Base-by-base conservation (phyloP, 2,113 vertebrate genomes). In the Thamnophis sirtalis region DNA sequence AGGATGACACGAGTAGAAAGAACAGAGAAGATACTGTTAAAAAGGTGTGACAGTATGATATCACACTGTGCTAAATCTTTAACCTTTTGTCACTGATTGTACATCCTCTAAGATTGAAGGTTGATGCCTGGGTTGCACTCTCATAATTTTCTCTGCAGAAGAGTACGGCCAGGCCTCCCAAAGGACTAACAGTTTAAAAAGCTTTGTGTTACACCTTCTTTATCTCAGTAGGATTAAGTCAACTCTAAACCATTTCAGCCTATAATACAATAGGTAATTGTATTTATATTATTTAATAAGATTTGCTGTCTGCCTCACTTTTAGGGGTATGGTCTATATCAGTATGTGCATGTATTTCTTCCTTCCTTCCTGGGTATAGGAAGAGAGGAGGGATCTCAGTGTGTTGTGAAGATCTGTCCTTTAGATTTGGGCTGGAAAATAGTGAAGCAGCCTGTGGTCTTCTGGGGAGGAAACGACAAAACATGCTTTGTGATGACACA, bases 111-210 rank as follows among this genome's bases (percentile, higher is more conserved):
- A 91, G 38, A 54, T 4, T n/a, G 0, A 92, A 86, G 86, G 90
- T 95, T 93, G 80, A 58, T 56, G 73, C 56, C 54, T 22, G 3
- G 91, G 93, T 93, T 89, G 24, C 4, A 91, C 43, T 15, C 87
- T 93, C 90, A 73, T 53, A 93, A 88, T 94, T 94, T 94, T 28
- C 80, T 94, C 5, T 86, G 93, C 56, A 58, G 92, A 93, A 94
- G 88, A 88, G 90, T 85, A 13, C 55, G 86, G 89, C 93, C 89
- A 24, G 73, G 55, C 90, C 91, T 95, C 10, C 92, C 80, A 0
- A 86, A 53, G 89, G 33, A 54, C 26, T 94, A 0, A 33, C 91
- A 91, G 68, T 56, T 0, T 0, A 5, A 73, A 21, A 68, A 90
- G 38, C 7, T 63, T 63, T 51, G 21, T 51, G 55, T 90, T 86